Conservation (phyloP, 2,797 vertebrate species). For the Sebastes variabilis region DNA sequence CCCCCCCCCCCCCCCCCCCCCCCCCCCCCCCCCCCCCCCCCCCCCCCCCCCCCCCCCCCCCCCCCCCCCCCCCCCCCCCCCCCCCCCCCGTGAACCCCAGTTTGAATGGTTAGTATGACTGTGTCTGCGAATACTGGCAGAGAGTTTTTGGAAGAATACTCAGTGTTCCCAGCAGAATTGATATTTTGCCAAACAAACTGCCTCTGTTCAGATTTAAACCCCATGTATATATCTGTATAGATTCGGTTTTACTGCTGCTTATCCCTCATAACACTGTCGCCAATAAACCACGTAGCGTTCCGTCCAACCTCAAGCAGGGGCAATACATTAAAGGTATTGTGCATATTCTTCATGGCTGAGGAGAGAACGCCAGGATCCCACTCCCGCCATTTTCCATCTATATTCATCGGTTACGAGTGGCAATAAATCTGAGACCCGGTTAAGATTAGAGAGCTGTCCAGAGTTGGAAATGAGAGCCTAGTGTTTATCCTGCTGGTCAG, state of each 20-base stretch:
- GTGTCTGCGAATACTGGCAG: neutral
- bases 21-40: too few species aligned
- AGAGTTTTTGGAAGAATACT: neutral
- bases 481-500: constrained; percentile 53
- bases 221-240: constrained; percentile 3
- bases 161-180: neutral
- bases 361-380: constrained; percentile 7
- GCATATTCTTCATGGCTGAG: constrained; percentile 42
- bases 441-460: constrained; percentile 67
- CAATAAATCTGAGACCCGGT: constrained; percentile 52
- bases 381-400: constrained; percentile 32
- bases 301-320: constrained; percentile 17
- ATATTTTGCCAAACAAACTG: neutral
- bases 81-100: neutral
- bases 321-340: constrained; percentile 46
- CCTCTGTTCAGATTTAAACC: constrained; percentile 16
- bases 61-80: too few species aligned
- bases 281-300: constrained; percentile 34
- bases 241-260: constrained; percentile 33
- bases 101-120: neutral
- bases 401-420: constrained; percentile 51
- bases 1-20: too few species aligned
- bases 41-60: too few species aligned
- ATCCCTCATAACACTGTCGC: constrained; percentile 15
- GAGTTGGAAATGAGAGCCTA: constrained; percentile 61